Evolutionary conservation across 1,140 invertebrate species (phyloP).

Genomic region (Caenorhabditis tropicalis): DNA sequence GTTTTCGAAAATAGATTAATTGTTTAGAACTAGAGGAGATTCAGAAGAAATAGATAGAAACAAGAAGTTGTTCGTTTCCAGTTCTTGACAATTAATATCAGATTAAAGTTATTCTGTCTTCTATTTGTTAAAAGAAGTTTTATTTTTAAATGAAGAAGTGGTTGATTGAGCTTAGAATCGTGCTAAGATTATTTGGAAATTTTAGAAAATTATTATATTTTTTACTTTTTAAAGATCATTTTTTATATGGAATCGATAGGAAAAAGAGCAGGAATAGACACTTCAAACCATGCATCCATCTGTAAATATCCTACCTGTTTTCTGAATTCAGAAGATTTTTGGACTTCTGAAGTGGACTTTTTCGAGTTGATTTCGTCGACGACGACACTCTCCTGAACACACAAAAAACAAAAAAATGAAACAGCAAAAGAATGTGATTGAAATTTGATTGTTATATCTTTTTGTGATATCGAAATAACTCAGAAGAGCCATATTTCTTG

Average conservation of each 20-base stretch:
- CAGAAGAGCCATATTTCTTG: too few species aligned
- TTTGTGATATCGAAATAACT: too few species aligned
- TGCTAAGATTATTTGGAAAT: constrained; percentile 33
- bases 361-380: neutral
- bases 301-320: constrained; percentile 21
- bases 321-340: neutral
- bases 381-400: constrained; percentile 33
- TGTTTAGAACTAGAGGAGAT: neutral
- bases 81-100: too few species aligned
- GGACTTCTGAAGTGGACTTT: constrained; percentile 36
- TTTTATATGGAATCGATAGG: neutral
- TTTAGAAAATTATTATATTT: neutral
- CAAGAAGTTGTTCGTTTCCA: too few species aligned
- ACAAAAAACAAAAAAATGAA: neutral
- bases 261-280: neutral
- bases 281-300: constrained; percentile 24
- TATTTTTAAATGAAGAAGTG: constrained; percentile 9
- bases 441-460: neutral
- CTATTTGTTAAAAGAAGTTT: neutral
- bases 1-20: neutral
- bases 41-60: too few species aligned
- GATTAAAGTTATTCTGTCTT: neutral
- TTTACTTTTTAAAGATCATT: neutral
- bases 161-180: constrained; percentile 29
- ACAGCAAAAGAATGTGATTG: constrained; percentile 6